Evolutionary conservation across 2,113 vertebrate species (phyloP).

Genomic region (Plectropomus leopardus): DNA sequence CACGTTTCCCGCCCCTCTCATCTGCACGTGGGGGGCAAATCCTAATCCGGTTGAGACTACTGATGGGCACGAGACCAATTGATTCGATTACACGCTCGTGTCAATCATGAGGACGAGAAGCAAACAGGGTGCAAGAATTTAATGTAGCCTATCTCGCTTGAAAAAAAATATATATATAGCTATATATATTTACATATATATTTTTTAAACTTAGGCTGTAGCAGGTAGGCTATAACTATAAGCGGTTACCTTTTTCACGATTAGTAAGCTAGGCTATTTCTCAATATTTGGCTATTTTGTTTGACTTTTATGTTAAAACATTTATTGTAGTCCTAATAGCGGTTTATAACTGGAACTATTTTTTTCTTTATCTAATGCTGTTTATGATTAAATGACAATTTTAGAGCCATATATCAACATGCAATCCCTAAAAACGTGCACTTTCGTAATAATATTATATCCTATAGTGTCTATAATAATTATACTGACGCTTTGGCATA

Average conservation of each 20-base stretch:
- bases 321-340: too few species aligned
- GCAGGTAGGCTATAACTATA: too few species aligned
- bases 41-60: constrained; percentile 70
- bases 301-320: neutral
- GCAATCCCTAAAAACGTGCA: neutral
- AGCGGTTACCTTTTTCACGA: too few species aligned
- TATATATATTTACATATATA: too few species aligned
- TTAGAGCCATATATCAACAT: neutral
- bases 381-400: neutral
- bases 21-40: constrained; percentile 51
- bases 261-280: too few species aligned
- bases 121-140: neutral
- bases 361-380: neutral
- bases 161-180: neutral
- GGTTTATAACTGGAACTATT: neutral
- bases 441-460: neutral
- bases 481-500: constrained; percentile 26
- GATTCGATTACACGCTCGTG: constrained; percentile 65
- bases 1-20: constrained; percentile 55
- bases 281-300: neutral
- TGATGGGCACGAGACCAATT: constrained; percentile 71
- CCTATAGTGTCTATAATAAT: neutral
- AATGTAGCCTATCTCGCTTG: too few species aligned
- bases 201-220: too few species aligned
- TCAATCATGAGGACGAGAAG: constrained; percentile 47